phyloP scores from a whole-genome alignment of 2,888 invertebrate genomes.

The Trachelus tabidus region DNA sequence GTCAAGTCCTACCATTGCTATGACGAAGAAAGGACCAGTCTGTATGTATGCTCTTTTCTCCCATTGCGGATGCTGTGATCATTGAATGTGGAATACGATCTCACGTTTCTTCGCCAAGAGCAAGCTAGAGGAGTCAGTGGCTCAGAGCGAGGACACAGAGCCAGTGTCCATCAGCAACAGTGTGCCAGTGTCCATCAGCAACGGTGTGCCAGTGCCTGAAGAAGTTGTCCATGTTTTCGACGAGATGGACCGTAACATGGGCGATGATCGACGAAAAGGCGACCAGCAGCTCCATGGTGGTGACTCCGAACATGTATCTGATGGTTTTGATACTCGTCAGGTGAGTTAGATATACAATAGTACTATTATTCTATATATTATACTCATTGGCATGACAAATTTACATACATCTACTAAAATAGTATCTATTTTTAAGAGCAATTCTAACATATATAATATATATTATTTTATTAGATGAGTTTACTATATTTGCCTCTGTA shows the following conservation, averaged over 20 bases:
- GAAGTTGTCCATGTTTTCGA: constrained; percentile 63
- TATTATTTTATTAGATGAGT: not conserved
- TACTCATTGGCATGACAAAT: not conserved
- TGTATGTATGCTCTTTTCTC: constrained; percentile 24
- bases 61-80: constrained; percentile 28
- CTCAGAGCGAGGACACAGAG: constrained; percentile 25
- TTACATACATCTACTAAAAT: not conserved
- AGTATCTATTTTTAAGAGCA: not conserved
- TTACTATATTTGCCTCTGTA: not conserved
- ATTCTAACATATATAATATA: not conserved
- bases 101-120: constrained; percentile 60
- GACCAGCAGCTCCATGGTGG: constrained; percentile 42
- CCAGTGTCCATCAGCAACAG: constrained; percentile 38
- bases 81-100: constrained; percentile 66
- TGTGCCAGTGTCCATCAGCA: constrained; percentile 38
- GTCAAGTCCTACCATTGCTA: constrained; percentile 10
- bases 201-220: constrained; percentile 51
- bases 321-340: constrained; percentile 59
- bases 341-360: constrained; percentile 33
- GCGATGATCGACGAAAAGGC: constrained; percentile 60
- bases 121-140: constrained; percentile 44
- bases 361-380: not conserved
- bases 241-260: constrained; percentile 63
- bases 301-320: constrained; percentile 54
- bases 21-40: constrained; percentile 44